Percentiles rank a stretch among this genome's conserved stretches.
These are phyloP conservation scores for Rhopalosiphum maidis DNA, from an alignment of 1,140 invertebrate genomes.

Conservation along the genomic window DNA sequence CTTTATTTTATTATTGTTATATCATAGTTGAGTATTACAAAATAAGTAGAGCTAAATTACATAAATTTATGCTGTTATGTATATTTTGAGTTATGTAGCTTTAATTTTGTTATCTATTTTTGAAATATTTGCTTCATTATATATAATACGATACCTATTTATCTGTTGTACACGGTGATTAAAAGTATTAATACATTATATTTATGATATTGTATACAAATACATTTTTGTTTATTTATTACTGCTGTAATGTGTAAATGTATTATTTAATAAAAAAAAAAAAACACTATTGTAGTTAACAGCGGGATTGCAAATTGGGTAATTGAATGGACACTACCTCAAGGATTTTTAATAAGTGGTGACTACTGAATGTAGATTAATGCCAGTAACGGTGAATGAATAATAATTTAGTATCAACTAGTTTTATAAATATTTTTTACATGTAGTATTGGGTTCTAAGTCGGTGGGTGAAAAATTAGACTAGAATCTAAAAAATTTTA, in stretches of 20 bases:
- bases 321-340: neutral
- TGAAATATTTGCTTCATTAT: slow-evolving; percentile 25
- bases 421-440: neutral
- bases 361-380: too few species aligned
- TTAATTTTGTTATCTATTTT: slow-evolving; percentile 34
- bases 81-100: neutral
- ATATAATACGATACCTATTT: neutral
- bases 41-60: slow-evolving; percentile 13
- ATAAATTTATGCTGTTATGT: neutral
- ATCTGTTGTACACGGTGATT: neutral
- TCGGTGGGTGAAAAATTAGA: too few species aligned
- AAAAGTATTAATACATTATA: slow-evolving; percentile 34
- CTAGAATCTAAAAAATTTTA: too few species aligned
- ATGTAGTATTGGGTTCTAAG: too few species aligned
- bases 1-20: slow-evolving; percentile 29
- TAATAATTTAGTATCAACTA: neutral
- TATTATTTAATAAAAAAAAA: neutral
- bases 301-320: neutral
- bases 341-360: neutral
- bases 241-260: neutral
- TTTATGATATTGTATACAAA: neutral
- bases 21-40: slow-evolving; percentile 17
- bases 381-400: neutral
- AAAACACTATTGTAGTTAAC: neutral
- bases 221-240: neutral